These are phyloP conservation scores for Paratilapia polleni DNA, from an alignment of 2,113 vertebrate species.

Conservation along the genomic window DNA sequence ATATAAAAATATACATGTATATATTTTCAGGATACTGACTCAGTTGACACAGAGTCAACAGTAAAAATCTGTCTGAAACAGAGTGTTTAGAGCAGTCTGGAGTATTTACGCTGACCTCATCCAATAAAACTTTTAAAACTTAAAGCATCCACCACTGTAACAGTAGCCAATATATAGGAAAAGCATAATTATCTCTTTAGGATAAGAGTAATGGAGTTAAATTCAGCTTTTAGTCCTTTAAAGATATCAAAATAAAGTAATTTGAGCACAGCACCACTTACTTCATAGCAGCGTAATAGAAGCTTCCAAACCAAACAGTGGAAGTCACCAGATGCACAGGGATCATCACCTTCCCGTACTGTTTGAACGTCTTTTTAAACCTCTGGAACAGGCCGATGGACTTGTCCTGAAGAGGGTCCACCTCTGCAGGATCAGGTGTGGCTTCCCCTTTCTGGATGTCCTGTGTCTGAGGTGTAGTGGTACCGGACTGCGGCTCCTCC, in stretches of 20 bases:
- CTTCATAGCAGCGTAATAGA: constrained; percentile 98
- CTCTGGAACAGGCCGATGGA: constrained; percentile 91
- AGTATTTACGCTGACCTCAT: not conserved
- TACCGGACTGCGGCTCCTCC: constrained; percentile 11
- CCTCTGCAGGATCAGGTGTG: constrained; percentile 44
- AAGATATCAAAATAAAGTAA: not conserved
- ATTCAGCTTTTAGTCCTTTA: not conserved
- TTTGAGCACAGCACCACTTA: constrained; percentile 79
- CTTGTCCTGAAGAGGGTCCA: constrained; percentile 93
- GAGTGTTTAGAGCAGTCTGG: not conserved
- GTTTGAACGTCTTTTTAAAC: constrained; percentile 96
- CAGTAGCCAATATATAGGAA: not conserved
- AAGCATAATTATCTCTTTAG: not conserved
- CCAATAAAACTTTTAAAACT: not conserved
- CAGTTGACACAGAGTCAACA: no score
- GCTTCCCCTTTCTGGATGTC: not conserved
- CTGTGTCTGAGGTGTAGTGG: not conserved
- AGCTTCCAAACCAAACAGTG: constrained; percentile 91
- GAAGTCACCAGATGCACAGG: constrained; percentile 95
- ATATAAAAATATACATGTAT: no score
- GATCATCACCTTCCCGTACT: constrained; percentile 97
- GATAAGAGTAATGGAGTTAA: not conserved
- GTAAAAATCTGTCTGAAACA: no score
- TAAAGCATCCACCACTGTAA: not conserved
- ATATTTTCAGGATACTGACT: no score